Percentiles rank a stretch among this genome's conserved stretches.
These are phyloP conservation scores for Channa striata DNA, from an alignment of 2,797 vertebrate genomes.

Conservation along the genomic window DNA sequence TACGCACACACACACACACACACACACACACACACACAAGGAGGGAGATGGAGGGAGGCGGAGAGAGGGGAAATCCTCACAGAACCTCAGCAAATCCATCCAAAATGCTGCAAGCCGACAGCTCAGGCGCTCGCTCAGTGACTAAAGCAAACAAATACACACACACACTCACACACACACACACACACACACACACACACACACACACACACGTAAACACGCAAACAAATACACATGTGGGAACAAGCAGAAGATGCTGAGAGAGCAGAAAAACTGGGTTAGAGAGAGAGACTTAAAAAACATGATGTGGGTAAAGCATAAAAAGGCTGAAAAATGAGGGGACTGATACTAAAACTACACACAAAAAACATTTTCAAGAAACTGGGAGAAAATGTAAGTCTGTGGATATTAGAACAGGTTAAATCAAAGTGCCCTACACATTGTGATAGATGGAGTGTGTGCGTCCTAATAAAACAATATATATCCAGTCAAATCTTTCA, in stretches of 20 bases:
- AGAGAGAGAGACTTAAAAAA: not conserved
- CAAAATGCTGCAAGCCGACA: conserved; percentile 50
- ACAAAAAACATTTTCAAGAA: not conserved
- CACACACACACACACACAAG: conserved; percentile 16
- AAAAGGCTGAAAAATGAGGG: not conserved
- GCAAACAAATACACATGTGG: conserved; percentile 14
- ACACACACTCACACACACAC: conserved; percentile 4
- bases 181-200: conserved; percentile 18
- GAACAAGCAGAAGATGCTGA: conserved; percentile 47
- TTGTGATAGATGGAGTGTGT: not conserved
- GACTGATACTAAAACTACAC: not conserved
- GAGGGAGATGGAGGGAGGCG: not conserved
- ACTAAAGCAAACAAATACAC: conserved; percentile 28
- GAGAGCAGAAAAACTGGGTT: conserved; percentile 28
- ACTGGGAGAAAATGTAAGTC: conserved; percentile 3
- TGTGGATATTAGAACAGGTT: conserved; percentile 29
- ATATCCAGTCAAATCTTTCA: not conserved
- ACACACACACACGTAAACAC: conserved; percentile 4
- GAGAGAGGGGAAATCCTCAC: conserved; percentile 48
- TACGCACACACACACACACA: conserved; percentile 30
- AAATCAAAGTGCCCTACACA: conserved; percentile 19
- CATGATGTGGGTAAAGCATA: not conserved
- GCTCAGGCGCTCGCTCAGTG: conserved; percentile 33
- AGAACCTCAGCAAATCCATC: conserved; percentile 64
- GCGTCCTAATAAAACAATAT: not conserved